Conservation (phyloP, 2,797 vertebrate species). For the Tenualosa thibaudeaui region DNA sequence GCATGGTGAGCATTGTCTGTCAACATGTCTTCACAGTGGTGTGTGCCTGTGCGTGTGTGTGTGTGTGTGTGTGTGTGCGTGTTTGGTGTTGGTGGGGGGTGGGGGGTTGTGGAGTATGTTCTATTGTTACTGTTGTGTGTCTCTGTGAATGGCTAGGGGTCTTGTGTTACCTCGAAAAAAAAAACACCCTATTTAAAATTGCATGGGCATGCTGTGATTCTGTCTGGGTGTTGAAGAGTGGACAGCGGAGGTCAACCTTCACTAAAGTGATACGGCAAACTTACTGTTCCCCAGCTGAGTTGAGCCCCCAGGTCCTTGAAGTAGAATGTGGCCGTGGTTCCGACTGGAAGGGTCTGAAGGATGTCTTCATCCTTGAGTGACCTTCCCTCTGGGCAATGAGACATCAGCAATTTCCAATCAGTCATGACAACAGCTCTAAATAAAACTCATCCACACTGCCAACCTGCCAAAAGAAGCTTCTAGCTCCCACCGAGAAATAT, state of each 20-base stretch:
- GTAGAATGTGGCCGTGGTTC: constrained; percentile 92
- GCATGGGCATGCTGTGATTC: constrained; percentile 20
- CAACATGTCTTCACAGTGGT: constrained; percentile 29
- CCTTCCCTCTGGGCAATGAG: constrained; percentile 79
- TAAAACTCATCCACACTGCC: constrained; percentile 5
- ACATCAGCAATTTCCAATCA: constrained; percentile 8
- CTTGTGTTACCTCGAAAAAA: not conserved
- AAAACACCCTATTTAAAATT: not conserved
- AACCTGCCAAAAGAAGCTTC: not conserved
- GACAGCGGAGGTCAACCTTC: not conserved
- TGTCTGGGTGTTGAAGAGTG: constrained; percentile 17
- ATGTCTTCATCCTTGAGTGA: constrained; percentile 90
- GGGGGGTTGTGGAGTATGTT: not conserved
- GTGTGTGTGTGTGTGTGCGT: constrained; percentile 17
- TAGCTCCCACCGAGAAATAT: constrained; percentile 9
- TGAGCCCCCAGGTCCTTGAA: constrained; percentile 91
- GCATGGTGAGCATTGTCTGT: constrained; percentile 56
- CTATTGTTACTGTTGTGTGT: constrained; percentile 26
- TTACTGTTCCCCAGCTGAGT: constrained; percentile 90
- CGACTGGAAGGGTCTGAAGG: constrained; percentile 91
- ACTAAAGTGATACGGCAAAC: constrained; percentile 31
- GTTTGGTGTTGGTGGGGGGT: constrained; percentile 36
- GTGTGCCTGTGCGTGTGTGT: not conserved
- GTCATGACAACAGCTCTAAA: constrained; percentile 19
- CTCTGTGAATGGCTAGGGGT: constrained; percentile 16